Evolutionary conservation across 2,888 invertebrate species (phyloP).

Genomic region (Hybos culiciformis): DNA sequence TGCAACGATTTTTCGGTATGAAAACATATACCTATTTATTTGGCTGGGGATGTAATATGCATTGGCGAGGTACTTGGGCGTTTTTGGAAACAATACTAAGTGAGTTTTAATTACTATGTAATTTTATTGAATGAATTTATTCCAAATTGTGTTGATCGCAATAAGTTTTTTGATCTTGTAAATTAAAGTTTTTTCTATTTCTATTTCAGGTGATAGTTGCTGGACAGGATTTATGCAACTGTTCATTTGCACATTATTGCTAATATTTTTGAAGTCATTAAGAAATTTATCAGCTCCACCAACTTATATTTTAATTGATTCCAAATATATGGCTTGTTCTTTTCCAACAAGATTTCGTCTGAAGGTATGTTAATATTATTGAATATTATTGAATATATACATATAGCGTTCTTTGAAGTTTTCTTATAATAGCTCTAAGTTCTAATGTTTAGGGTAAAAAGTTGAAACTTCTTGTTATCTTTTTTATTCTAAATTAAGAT

Average conservation of each 20-base stretch:
- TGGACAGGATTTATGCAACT: constrained; percentile 11
- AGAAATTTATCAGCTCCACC: constrained; percentile 36
- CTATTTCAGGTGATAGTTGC: constrained; percentile 11
- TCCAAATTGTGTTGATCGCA: background rate
- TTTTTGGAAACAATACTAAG: constrained; percentile 12
- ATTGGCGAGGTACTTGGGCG: constrained; percentile 30
- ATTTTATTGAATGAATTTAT: background rate
- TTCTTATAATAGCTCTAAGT: no score
- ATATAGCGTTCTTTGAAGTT: no score
- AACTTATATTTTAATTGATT: constrained; percentile 35
- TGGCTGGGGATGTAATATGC: constrained; percentile 37
- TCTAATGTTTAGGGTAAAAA: no score
- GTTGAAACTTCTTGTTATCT: no score
- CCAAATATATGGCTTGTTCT: constrained; percentile 32
- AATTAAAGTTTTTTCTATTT: constrained; percentile 2
- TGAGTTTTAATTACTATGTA: constrained; percentile 9
- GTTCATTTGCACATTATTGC: constrained; percentile 15
- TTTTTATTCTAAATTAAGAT: no score
- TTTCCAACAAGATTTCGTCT: constrained; percentile 37
- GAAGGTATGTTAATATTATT: constrained; percentile 24
- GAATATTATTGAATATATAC: no score
- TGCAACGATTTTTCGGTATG: constrained; percentile 10
- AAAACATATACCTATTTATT: constrained; percentile 38
- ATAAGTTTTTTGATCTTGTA: background rate
- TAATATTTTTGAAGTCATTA: constrained; percentile 27